phyloP scores from a whole-genome alignment of 2,888 invertebrate species.

The Spialia ferax region DNA sequence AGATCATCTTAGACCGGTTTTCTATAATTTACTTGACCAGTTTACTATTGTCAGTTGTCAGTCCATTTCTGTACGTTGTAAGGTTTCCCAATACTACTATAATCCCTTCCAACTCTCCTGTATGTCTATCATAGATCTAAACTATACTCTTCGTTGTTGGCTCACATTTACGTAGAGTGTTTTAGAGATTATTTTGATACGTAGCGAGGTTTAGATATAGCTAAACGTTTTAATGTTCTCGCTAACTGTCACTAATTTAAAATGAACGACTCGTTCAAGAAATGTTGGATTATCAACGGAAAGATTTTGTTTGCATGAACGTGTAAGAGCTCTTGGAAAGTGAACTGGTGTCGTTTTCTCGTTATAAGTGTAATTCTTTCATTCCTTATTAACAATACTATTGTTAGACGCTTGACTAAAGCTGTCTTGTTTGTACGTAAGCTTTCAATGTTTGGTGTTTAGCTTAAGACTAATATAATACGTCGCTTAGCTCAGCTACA shows the following conservation, averaged over 20 bases:
- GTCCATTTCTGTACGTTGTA: conserved; percentile 28
- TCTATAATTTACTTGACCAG: conserved; percentile 61
- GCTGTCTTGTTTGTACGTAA: conserved; percentile 68
- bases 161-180: conserved; percentile 74
- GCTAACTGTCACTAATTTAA: conserved; percentile 83
- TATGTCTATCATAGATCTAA: conserved; percentile 56
- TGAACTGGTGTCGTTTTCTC: conserved; percentile 80
- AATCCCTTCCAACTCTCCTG: conserved; percentile 44
- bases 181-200: conserved; percentile 81
- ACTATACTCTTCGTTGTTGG: conserved; percentile 81
- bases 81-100: conserved; percentile 40
- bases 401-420: conserved; percentile 60
- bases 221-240: conserved; percentile 55
- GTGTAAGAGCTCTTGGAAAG: conserved; percentile 70
- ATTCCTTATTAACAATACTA: conserved; percentile 50
- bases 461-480: conserved; percentile 58
- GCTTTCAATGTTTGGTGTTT: conserved; percentile 82
- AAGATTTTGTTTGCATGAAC: conserved; percentile 58
- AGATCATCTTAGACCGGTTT: conserved; percentile 64
- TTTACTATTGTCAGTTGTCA: conserved; percentile 39
- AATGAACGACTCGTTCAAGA: conserved; percentile 52
- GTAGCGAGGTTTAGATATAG: conserved; percentile 68
- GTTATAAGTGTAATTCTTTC: conserved; percentile 59
- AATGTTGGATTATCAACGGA: conserved; percentile 38
- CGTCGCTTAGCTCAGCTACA: conserved; percentile 70